Evolutionary conservation across 2,888 invertebrate species (phyloP).

Genomic region (Erannis defoliaria): DNA sequence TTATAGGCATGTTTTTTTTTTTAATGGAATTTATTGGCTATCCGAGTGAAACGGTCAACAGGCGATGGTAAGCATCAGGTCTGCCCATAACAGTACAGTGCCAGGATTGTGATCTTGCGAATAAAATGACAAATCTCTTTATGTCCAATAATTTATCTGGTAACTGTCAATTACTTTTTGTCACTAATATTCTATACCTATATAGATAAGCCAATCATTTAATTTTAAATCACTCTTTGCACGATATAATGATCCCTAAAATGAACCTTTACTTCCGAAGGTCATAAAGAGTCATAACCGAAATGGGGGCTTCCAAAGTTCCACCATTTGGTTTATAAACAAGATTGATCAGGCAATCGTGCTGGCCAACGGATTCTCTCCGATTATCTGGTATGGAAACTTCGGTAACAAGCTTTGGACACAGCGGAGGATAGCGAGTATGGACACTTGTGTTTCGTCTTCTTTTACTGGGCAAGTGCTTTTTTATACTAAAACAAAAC

Average conservation of each 20-base stretch:
- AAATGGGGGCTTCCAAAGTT: slow-evolving; percentile 35
- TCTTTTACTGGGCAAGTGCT: too few species aligned
- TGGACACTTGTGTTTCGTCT: neutral
- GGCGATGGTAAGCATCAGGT: too few species aligned
- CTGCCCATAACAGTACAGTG: too few species aligned
- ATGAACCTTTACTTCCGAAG: slow-evolving; percentile 10
- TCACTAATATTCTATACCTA: too few species aligned
- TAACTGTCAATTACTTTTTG: too few species aligned
- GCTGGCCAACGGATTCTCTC: slow-evolving; percentile 43
- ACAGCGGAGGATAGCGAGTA: neutral
- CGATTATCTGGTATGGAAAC: slow-evolving; percentile 41
- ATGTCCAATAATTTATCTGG: too few species aligned
- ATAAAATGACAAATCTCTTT: too few species aligned
- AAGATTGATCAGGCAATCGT: slow-evolving; percentile 48
- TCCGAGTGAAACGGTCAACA: too few species aligned
- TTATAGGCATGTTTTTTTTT: too few species aligned
- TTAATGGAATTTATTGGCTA: too few species aligned
- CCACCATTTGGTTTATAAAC: slow-evolving; percentile 44
- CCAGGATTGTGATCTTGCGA: too few species aligned
- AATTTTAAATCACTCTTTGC: slow-evolving; percentile 18
- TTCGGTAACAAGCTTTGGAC: slow-evolving; percentile 35
- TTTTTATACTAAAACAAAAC: too few species aligned
- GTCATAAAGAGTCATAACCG: slow-evolving; percentile 32
- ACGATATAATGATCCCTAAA: slow-evolving; percentile 10
- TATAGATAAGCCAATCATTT: neutral